A percentile compares a stretch with the other conserved stretches of the same genome.
These are phyloP conservation scores for Dolichotis patagonum DNA, from an alignment of 2,113 vertebrate species.

Conservation along the genomic window DNA sequence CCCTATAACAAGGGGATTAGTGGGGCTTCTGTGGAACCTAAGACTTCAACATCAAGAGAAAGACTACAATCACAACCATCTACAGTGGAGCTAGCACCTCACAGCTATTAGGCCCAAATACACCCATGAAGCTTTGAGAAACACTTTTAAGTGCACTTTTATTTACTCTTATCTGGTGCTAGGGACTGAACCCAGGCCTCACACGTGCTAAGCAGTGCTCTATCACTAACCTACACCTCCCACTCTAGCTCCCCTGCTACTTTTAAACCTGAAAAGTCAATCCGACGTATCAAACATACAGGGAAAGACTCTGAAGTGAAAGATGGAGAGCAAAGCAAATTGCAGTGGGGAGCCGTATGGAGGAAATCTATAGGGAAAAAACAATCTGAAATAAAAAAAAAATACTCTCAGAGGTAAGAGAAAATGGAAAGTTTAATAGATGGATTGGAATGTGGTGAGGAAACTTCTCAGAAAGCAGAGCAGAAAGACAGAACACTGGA, in stretches of 20 bases:
- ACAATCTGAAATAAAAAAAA: conserved; percentile 15
- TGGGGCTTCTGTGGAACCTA: not conserved
- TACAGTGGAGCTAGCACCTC: not conserved
- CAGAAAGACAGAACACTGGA: conserved; percentile 45
- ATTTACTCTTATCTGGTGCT: not conserved
- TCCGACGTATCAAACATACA: not conserved
- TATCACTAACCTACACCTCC: not conserved
- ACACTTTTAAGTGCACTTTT: not conserved
- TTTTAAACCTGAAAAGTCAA: conserved; percentile 25
- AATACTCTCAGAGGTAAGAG: not conserved
- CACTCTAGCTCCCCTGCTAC: too few species aligned
- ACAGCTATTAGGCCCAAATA: not conserved
- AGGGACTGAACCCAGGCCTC: not conserved
- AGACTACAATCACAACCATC: not conserved
- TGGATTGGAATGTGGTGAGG: not conserved
- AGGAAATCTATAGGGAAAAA: not conserved
- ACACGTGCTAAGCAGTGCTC: not conserved
- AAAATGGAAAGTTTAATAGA: conserved; percentile 3
- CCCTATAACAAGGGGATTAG: not conserved
- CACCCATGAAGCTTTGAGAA: not conserved
- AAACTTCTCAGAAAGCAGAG: conserved; percentile 35
- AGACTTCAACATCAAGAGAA: not conserved
- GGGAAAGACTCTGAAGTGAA: conserved; percentile 32
- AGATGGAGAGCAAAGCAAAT: conserved; percentile 34
- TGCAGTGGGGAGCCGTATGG: not conserved